A percentile compares a stretch with the other conserved stretches of the same genome.
Evolutionary conservation across 2,888 invertebrate species (phyloP).

Genomic region (Malacosoma neustria): DNA sequence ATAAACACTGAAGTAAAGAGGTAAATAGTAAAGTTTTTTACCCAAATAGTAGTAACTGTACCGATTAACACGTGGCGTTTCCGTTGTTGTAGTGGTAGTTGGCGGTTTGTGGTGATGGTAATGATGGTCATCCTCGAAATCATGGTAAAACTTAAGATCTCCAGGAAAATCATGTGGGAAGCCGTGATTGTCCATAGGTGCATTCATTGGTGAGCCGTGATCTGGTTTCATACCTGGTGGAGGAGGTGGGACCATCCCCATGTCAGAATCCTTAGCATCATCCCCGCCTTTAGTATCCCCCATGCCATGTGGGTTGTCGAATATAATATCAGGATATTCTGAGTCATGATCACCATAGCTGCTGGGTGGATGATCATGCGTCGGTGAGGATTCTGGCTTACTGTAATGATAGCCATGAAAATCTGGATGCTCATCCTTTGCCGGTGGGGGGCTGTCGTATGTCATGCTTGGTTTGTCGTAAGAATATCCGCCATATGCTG

Average conservation of each 20-base stretch:
- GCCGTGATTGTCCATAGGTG: conserved; percentile 44
- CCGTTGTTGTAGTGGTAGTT: conserved; percentile 60
- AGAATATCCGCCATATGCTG: conserved; percentile 40
- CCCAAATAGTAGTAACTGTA: conserved; percentile 86
- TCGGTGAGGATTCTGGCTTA: conserved; percentile 34
- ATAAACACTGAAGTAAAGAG: conserved; percentile 84
- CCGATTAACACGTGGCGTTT: conserved; percentile 74
- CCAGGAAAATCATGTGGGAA: conserved; percentile 63
- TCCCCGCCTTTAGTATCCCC: conserved; percentile 27
- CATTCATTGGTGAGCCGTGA: conserved; percentile 15
- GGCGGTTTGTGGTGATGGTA: conserved; percentile 50
- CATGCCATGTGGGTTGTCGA: conserved; percentile 36
- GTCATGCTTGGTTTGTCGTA: conserved; percentile 47
- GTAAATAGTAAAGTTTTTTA: conserved; percentile 83
- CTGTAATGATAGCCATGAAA: conserved; percentile 40
- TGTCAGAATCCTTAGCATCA: conserved; percentile 30
- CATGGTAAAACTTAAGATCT: conserved; percentile 52
- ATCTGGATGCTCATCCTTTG: conserved; percentile 32
- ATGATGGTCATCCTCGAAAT: conserved; percentile 50
- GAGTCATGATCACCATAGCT: conserved; percentile 36
- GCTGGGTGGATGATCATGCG: conserved; percentile 18
- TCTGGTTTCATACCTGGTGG: conserved; percentile 35
- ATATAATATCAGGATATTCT: conserved; percentile 52
- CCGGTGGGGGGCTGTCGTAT: conserved; percentile 27
- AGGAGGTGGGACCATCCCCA: conserved; percentile 52